Base-by-base conservation (phyloP, 2,113 vertebrate genomes). In the Oreochromis spilurus region DNA sequence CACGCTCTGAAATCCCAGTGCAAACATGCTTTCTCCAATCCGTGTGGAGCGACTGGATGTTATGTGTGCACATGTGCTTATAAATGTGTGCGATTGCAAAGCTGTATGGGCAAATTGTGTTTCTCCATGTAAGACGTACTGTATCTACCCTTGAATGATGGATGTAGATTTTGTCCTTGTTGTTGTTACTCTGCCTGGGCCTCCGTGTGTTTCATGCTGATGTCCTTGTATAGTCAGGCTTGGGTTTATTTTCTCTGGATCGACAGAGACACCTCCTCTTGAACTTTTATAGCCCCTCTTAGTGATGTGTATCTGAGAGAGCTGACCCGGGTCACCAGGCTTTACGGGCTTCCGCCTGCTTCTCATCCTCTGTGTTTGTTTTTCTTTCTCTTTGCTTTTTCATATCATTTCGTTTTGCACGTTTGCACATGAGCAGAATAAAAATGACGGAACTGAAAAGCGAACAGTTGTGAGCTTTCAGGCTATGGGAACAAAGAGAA, bases 181-280 rank as follows among this genome's bases (percentile, higher is more conserved):
- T 94, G 92, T 91, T 94, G 90, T 94, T 95, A 84, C 90, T 92
- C 83, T 72, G 87, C 24, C 89, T 52, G 58, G 92, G 85, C 88
- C 93, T 93, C 87, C 77, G 84, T 94, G 90, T 93, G 90, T 92
- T 94, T 89, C 86, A 92, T 93, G 92, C 90, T 91, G 94, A 95
- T 94, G 90, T 93, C 94, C 94, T 95, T 95, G 94, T 96, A 95
- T 95, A 95, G 93, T 91, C 91, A 93, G 88, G 89, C 91, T 81
- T 79, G 87, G 89, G 94, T 96, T 96, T 95, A 95, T 96, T 95
- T 94, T 95, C 93, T 93, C 94, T 94, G 91, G 94, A 94, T 95
- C 90, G 92, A 93, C 91, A 93, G 92, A 92, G 94, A 96, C 94
- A 94, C 94, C 95, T 96, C 94, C 94, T 96, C 95, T 95, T 95